Base-by-base conservation (phyloP, 1,140 invertebrate species). In the Drosophila aff. region DNA sequence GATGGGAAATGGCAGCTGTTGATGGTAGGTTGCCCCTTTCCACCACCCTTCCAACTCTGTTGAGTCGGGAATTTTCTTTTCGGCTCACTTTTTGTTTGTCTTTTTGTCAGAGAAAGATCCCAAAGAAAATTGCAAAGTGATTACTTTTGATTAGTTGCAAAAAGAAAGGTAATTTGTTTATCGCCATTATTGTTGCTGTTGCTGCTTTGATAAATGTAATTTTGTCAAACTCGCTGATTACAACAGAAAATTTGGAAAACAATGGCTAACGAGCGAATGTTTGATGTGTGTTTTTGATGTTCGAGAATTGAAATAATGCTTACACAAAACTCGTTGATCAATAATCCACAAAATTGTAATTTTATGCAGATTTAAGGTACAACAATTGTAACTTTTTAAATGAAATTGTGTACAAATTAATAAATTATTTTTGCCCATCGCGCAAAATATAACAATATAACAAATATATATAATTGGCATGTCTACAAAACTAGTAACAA, bases 111-210 rank as follows among this genome's bases (percentile, higher is more conserved):
- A 62, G 64, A 43, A 46, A 63, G 74, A 65, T 31, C 44, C 62
- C 52, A 80, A 44, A 16, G 40, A 61, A 86, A 86, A 86, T 86
- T 86, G 85, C 85, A 90, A 82, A 90, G 86, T 90, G 85, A 90
- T 90, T 90, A 90, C 85, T 90, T 90, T 90, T 90, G 85, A 90
- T 90, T 90, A 91, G 85, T 90, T 90, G 85, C 72, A 85, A 90
- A 89, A 90, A 90, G 85, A 85, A 89, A 74, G 82, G 85, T 82
- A 91, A 90, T 91, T 91, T 91, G 86, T 91, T 90, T 91, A 89
- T 85, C 76, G 78, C 63, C 52, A 53, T 71, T 58, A 40, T 47
- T 68, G 41, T 58, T 67, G 33, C 31, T 55, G 43, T 36, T 49
- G 61, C 11, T 47, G 57, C 18, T 76, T 89, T 90, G 85, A 85